phyloP scores from a whole-genome alignment of 2,113 vertebrate species.

The Chitala chitala region DNA sequence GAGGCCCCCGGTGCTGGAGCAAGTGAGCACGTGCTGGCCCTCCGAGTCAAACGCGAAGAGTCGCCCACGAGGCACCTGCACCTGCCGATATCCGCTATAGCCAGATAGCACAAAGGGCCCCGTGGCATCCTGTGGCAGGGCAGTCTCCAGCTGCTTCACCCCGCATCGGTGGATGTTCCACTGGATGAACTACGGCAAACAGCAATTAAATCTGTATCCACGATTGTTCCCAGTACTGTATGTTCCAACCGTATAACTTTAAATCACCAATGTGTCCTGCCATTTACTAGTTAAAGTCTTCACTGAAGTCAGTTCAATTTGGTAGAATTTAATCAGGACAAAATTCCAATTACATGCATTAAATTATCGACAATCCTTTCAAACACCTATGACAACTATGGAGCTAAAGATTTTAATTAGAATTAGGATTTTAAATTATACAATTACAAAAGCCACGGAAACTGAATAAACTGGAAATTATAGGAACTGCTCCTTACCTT shows the following conservation, averaged over 20 bases:
- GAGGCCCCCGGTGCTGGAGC: slow-evolving; percentile 77
- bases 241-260: background rate
- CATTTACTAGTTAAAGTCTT: too few species aligned
- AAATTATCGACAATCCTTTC: too few species aligned
- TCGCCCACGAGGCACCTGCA: slow-evolving; percentile 83
- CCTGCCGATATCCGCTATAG: slow-evolving; percentile 95
- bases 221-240: background rate
- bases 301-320: too few species aligned
- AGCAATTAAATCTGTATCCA: background rate
- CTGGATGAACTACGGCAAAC: slow-evolving; percentile 79
- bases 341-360: too few species aligned
- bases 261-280: background rate
- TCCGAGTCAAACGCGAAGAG: slow-evolving; percentile 96
- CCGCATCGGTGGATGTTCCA: slow-evolving; percentile 98
- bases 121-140: slow-evolving; percentile 76
- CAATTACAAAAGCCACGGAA: too few species aligned
- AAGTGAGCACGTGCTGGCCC: slow-evolving; percentile 87
- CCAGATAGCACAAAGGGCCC: slow-evolving; percentile 91
- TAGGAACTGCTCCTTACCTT: slow-evolving; percentile 66
- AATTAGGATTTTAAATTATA: too few species aligned
- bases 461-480: background rate
- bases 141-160: slow-evolving; percentile 80
- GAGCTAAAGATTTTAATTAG: too few species aligned
- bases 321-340: background rate
- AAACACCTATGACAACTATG: too few species aligned